Conservation (phyloP, 2,797 vertebrate genomes). For the Lateolabrax maculatus region DNA sequence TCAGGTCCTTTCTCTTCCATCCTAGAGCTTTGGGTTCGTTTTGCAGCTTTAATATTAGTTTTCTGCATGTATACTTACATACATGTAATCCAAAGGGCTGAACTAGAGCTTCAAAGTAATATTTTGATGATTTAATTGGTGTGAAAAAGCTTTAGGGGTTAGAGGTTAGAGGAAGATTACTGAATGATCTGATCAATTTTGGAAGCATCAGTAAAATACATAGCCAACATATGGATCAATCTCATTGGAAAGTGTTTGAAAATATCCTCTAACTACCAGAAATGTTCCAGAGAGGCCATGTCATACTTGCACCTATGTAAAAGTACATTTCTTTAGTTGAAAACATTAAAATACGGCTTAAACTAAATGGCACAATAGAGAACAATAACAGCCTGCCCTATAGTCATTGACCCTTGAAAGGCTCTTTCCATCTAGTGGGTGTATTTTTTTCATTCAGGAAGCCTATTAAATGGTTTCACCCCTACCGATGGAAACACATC, state of each 20-base stretch:
- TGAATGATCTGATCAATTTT: background rate
- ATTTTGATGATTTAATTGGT: background rate
- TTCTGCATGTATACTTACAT: background rate
- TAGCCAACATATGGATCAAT: background rate
- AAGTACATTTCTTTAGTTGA: conserved; percentile 3
- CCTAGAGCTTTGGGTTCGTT: background rate
- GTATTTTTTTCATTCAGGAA: conserved; percentile 45
- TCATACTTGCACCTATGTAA: background rate
- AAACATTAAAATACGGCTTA: conserved; percentile 15
- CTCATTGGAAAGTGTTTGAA: background rate
- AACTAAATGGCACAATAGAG: conserved; percentile 47
- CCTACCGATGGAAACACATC: conserved; percentile 55
- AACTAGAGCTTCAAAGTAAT: background rate
- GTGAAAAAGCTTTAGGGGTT: background rate
- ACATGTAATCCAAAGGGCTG: background rate
- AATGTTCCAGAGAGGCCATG: background rate
- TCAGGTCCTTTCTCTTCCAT: background rate
- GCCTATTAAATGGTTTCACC: conserved; percentile 57
- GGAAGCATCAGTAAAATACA: background rate
- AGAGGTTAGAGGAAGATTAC: background rate
- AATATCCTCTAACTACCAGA: background rate
- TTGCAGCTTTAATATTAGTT: background rate
- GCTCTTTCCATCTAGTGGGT: conserved; percentile 52
- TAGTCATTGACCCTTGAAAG: conserved; percentile 28
- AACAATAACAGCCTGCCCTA: conserved; percentile 51